Evolutionary conservation across 2,113 vertebrate genomes (phyloP).

Genomic region (Andinoacara biseriatus): DNA sequence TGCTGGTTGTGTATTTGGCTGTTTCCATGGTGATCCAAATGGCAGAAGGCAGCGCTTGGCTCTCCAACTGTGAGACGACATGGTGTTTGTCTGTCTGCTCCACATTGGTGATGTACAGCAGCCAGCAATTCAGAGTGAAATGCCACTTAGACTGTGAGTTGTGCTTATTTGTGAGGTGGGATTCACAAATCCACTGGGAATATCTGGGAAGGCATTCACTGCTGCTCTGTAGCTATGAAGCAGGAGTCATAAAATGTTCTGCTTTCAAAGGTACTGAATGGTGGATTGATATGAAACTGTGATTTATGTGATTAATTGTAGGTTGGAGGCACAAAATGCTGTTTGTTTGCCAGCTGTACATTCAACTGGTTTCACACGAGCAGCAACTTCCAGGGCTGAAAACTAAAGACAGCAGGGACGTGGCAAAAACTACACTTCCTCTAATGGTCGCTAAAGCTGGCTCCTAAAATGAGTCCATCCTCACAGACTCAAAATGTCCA

Average conservation of each 20-base stretch:
- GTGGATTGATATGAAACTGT: neutral
- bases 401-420: neutral
- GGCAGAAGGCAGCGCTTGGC: constrained; percentile 71
- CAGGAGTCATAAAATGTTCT: neutral
- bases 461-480: neutral
- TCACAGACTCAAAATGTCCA: neutral
- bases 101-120: constrained; percentile 50
- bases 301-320: neutral
- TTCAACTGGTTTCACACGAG: neutral
- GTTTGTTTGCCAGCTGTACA: neutral
- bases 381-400: neutral
- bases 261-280: neutral
- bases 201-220: neutral
- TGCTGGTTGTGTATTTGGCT: constrained; percentile 70
- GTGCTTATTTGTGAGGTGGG: constrained; percentile 13
- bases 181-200: constrained; percentile 12
- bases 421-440: neutral
- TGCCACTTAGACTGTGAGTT: constrained; percentile 30
- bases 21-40: constrained; percentile 81
- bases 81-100: constrained; percentile 64
- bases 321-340: neutral
- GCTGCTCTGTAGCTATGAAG: neutral
- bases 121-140: constrained; percentile 37
- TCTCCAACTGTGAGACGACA: constrained; percentile 62
- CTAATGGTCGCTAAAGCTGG: neutral